These are phyloP conservation scores for Takifugu rubripes DNA, from an alignment of 2,797 vertebrate species.

Conservation along the genomic window DNA sequence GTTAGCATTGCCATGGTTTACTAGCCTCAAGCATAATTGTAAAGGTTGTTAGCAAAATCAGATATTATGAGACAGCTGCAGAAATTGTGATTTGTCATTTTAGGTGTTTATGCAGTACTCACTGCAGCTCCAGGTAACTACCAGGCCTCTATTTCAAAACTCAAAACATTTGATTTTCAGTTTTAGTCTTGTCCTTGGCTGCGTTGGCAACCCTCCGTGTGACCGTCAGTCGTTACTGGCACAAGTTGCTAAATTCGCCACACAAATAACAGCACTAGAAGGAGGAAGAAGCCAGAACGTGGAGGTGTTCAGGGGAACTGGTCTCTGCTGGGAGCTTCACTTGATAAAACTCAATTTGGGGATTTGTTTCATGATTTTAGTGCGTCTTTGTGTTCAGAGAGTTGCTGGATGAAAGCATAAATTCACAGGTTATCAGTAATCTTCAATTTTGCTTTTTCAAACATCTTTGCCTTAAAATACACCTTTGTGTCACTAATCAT, in stretches of 20 bases:
- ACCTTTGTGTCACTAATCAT: background rate
- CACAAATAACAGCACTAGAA: slow-evolving; percentile 29
- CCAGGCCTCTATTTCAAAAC: too few species aligned
- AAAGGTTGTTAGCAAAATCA: slow-evolving; percentile 2
- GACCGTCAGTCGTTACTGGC: slow-evolving; percentile 12
- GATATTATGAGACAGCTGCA: background rate
- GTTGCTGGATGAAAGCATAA: too few species aligned
- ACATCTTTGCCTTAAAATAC: slow-evolving; percentile 23
- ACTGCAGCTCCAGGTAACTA: too few species aligned
- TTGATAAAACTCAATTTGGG: background rate
- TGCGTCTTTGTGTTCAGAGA: background rate
- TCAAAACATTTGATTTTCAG: background rate
- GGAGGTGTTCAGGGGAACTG: background rate
- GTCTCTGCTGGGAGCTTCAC: too few species aligned
- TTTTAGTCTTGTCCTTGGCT: too few species aligned
- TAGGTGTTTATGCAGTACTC: too few species aligned
- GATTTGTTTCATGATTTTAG: background rate
- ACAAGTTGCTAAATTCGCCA: slow-evolving; percentile 4
- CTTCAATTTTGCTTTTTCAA: slow-evolving; percentile 1
- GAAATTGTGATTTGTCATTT: background rate
- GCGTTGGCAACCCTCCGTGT: background rate
- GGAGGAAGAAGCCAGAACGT: background rate
- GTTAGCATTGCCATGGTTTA: background rate
- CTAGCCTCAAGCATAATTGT: background rate
- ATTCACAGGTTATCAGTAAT: background rate